Evolutionary conservation across 2,888 invertebrate genomes (phyloP).

Genomic region (Drosophila tanythrix): DNA sequence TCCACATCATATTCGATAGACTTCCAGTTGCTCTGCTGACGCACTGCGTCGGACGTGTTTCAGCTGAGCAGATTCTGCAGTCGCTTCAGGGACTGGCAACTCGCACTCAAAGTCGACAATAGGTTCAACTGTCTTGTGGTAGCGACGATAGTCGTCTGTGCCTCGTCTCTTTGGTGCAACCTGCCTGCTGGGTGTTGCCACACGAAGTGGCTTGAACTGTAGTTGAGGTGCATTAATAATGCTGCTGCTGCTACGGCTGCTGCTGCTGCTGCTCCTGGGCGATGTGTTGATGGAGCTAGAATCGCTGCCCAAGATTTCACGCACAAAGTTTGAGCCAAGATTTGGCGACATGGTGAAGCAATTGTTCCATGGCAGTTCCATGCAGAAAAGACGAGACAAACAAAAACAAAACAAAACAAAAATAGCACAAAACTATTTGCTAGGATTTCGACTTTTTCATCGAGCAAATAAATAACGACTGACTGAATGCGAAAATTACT

Average conservation of each 20-base stretch:
- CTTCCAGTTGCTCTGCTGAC: conserved; percentile 80
- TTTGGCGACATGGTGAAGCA: conserved; percentile 13
- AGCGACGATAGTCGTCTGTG: conserved; percentile 38
- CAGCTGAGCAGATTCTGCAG: conserved; percentile 56
- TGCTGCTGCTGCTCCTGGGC: background rate
- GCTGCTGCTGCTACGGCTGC: background rate
- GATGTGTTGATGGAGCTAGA: background rate
- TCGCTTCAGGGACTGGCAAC: conserved; percentile 72
- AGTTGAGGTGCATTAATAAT: too few relatives aligned
- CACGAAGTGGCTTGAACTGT: conserved; percentile 25
- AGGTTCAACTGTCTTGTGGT: conserved; percentile 40
- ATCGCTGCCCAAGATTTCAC: conserved; percentile 14
- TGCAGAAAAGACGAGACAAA: background rate
- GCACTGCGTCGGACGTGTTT: conserved; percentile 62
- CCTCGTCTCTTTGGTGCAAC: conserved; percentile 2
- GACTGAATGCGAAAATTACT: background rate
- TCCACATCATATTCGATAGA: conserved; percentile 87
- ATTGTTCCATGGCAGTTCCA: background rate
- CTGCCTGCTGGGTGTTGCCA: background rate
- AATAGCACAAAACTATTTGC: conserved; percentile 7
- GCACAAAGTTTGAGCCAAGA: conserved; percentile 31
- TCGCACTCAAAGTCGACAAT: conserved; percentile 14
- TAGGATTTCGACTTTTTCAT: background rate
- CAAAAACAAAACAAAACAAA: background rate
- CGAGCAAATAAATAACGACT: background rate